Percentiles rank a stretch among this genome's conserved stretches.
Evolutionary conservation across 2,888 invertebrate species (phyloP).

Genomic region (Agonum fuliginosum): DNA sequence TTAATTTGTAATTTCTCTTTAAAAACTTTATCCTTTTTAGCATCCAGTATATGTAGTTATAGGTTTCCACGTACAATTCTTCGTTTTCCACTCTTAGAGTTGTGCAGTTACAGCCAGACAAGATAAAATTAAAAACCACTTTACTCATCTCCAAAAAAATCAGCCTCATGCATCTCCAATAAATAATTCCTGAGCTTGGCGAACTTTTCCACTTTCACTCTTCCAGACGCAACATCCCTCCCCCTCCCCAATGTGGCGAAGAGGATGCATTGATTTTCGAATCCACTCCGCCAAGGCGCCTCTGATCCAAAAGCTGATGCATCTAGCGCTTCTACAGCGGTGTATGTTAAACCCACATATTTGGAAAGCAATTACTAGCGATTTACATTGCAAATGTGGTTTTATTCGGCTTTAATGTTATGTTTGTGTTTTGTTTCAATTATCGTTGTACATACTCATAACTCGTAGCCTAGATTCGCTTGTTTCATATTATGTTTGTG

Average conservation of each 20-base stretch:
- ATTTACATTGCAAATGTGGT: constrained; percentile 49
- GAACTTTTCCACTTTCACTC: constrained; percentile 35
- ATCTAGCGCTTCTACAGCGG: background rate
- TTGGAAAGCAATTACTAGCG: constrained; percentile 31
- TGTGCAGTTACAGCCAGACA: too few relatives aligned
- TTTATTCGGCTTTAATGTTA: constrained; percentile 38
- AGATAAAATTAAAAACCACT: too few relatives aligned
- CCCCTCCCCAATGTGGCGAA: background rate
- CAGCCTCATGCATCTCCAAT: constrained; percentile 1
- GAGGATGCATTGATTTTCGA: constrained; percentile 7
- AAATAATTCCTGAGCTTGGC: constrained; percentile 6
- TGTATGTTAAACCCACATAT: constrained; percentile 6
- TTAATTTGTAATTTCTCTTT: too few relatives aligned
- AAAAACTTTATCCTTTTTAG: too few relatives aligned
- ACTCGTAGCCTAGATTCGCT: background rate
- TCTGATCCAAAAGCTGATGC: background rate
- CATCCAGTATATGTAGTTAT: too few relatives aligned
- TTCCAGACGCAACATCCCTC: constrained; percentile 19
- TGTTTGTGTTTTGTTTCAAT: constrained; percentile 44
- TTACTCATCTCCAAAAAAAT: too few relatives aligned
- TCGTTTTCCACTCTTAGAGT: too few relatives aligned
- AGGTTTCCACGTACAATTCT: too few relatives aligned
- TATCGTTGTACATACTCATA: constrained; percentile 14
- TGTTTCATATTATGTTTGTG: too few relatives aligned
- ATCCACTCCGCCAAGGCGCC: background rate